These are phyloP conservation scores for Bubo bubo DNA, from an alignment of 2,113 vertebrate genomes.

Conservation along the genomic window DNA sequence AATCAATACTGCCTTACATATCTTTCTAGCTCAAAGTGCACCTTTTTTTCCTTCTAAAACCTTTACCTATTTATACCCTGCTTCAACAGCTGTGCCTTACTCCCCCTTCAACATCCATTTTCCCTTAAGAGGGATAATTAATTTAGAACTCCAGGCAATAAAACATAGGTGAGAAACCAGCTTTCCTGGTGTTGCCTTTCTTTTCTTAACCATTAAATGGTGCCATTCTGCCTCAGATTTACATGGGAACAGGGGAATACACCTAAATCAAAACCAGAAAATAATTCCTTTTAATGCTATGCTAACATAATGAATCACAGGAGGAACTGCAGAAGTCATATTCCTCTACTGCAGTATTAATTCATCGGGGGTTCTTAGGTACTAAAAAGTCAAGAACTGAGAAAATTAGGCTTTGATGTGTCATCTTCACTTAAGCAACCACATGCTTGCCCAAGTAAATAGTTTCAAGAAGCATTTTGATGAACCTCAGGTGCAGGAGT, in stretches of 20 bases:
- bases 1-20: not conserved
- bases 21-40: not conserved
- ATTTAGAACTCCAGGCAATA: conserved; percentile 57
- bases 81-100: conserved; percentile 41
- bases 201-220: conserved; percentile 14
- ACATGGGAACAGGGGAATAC: not conserved
- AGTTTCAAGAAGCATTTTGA: not conserved
- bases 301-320: not conserved
- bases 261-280: not conserved
- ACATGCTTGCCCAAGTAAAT: not conserved
- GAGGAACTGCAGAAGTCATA: not conserved
- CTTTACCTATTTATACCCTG: conserved; percentile 27
- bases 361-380: not conserved
- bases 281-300: not conserved
- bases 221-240: not conserved
- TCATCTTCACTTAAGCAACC: not conserved
- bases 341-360: not conserved
- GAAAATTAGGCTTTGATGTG: not conserved
- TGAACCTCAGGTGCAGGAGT: not conserved
- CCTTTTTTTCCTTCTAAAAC: not conserved
- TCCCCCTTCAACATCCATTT: conserved; percentile 31
- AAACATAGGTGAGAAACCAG: conserved; percentile 20
- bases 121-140: conserved; percentile 65
- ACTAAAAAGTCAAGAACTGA: not conserved
- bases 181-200: conserved; percentile 35